Evolutionary conservation across 2,797 vertebrate genomes (phyloP).

Genomic region (Muscicapa striata): DNA sequence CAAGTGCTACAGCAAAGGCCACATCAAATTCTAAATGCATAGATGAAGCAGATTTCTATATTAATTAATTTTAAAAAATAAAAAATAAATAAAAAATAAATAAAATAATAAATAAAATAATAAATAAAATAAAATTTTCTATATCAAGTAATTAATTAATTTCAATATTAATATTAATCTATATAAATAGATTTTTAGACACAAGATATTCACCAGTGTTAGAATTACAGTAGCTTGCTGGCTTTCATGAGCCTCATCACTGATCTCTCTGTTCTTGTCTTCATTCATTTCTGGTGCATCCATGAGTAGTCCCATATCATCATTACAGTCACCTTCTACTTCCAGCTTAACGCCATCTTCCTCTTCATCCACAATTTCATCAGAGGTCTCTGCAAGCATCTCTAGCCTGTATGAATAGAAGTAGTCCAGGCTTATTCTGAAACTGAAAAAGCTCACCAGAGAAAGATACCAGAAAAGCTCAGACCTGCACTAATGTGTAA

Average conservation of each 20-base stretch:
- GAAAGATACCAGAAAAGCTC: not conserved
- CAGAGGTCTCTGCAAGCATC: slow-evolving; percentile 69
- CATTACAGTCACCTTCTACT: not conserved
- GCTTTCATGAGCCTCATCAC: not conserved
- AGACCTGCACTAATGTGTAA: not conserved
- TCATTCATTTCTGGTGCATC: not conserved
- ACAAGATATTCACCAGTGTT: slow-evolving; percentile 70
- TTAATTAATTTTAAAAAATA: not conserved
- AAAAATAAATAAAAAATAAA: too few species aligned
- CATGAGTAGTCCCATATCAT: not conserved
- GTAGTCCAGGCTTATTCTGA: not conserved
- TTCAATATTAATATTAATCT: too few species aligned
- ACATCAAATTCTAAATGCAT: not conserved
- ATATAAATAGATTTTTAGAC: not conserved
- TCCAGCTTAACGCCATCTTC: slow-evolving; percentile 22
- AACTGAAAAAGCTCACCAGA: not conserved
- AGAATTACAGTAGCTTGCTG: slow-evolving; percentile 10
- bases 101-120: too few species aligned
- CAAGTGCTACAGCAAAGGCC: not conserved
- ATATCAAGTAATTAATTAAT: too few species aligned
- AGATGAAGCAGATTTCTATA: not conserved
- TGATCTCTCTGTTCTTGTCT: not conserved
- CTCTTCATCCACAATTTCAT: slow-evolving; percentile 56
- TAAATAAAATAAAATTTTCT: too few species aligned
- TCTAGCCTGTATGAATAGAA: slow-evolving; percentile 68